Base-by-base conservation (phyloP, 2,797 vertebrate genomes). In the Sebastes vulpes region DNA sequence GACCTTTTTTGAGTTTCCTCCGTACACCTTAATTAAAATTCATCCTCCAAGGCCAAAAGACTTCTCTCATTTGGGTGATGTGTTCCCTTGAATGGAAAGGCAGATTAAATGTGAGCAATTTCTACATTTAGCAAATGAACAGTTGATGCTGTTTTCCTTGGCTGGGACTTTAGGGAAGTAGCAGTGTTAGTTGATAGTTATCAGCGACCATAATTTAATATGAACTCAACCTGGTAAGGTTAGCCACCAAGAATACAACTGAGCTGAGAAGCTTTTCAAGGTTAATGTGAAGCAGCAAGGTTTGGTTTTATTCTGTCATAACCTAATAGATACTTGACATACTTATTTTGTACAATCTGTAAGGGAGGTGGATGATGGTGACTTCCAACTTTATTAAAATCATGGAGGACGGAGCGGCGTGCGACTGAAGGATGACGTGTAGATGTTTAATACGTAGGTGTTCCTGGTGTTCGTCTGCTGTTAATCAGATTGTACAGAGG, bases 21-120 rank as follows among this genome's bases (percentile, higher is more conserved):
- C 16, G 0, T 70, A 58, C 28, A 79, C 77, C 57, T 82, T 88
- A 86, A 92, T 94, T 91, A 92, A 84, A 89, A 89, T 86, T 85
- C 73, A 70, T 77, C 82, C 84, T 90, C 76, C 61, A 28, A 81
- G 76, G 79, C 81, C 79, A 67, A 75, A 77, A 72, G n/a, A 79
- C 75, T 72, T 59, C 58, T 84, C 78, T 81, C 70, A 66, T 88
- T 81, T 72, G 65, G 54, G 5, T 72, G 50, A 83, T 53, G 65
- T 46, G 48, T 85, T 81, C 57, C 42, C 65, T 32, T 58, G 50
- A 81, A 83, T 67, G 63, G 38, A 81, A 65, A 64, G 74, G 28
- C 65, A 9, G 67, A 92, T 82, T 85, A 64, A 82, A 88, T 84
- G 75, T 81, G 73, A 79, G 72, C 75, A 79, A 58, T 42, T 42